A percentile compares a stretch with the other conserved stretches of the same genome.
Evolutionary conservation across 2,113 vertebrate genomes (phyloP).

Genomic region (Tyto alba): DNA sequence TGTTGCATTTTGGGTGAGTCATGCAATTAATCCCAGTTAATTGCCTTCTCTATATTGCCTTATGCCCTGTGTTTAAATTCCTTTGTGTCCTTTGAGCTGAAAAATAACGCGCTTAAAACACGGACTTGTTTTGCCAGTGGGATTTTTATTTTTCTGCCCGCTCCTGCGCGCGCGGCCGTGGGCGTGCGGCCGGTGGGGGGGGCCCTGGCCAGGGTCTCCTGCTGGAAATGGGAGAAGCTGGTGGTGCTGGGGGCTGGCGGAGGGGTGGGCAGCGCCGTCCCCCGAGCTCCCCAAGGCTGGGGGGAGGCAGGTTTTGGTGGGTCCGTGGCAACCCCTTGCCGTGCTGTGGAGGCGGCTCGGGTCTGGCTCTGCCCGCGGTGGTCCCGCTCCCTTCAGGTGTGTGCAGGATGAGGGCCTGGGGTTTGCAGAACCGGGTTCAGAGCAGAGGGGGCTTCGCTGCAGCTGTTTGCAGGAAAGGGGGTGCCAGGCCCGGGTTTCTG

Average conservation of each 20-base stretch:
- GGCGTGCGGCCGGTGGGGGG: background rate
- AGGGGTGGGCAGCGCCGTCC: background rate
- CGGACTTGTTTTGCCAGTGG: background rate
- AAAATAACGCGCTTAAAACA: background rate
- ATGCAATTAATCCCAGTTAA: constrained; percentile 51
- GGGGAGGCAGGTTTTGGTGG: rapidly evolving
- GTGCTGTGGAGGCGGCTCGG: rapidly evolving
- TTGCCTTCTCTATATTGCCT: constrained; percentile 27
- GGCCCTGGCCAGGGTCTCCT: background rate
- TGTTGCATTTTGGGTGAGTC: constrained; percentile 44
- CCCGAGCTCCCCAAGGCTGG: background rate
- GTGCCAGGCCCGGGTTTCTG: background rate
- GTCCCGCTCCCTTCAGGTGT: background rate
- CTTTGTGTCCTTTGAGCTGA: constrained; percentile 46
- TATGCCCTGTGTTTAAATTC: constrained; percentile 32
- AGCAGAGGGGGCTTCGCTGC: background rate
- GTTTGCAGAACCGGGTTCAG: background rate
- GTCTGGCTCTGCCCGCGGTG: rapidly evolving
- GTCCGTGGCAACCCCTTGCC: background rate
- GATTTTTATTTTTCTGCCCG: background rate
- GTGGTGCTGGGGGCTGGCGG: background rate
- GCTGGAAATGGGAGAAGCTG: background rate
- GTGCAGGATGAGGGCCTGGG: background rate
- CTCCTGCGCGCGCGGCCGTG: background rate
- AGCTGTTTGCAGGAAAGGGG: background rate